Conservation (phyloP, 2,113 vertebrate species). For the Smithornis capensis region DNA sequence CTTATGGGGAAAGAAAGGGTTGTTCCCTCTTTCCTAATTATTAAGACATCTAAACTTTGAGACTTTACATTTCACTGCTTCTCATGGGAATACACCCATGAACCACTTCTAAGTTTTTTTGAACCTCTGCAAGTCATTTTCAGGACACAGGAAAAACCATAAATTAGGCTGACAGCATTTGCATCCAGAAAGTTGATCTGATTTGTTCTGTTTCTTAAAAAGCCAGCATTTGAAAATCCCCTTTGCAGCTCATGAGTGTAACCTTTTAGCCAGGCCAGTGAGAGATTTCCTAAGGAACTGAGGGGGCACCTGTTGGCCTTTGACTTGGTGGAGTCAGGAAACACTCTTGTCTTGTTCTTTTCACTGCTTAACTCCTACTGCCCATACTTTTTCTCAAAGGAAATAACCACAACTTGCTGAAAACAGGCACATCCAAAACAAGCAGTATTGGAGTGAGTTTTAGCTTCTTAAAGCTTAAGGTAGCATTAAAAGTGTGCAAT, state of each 20-base stretch:
- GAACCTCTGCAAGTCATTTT: constrained; percentile 27
- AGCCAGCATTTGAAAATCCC: constrained; percentile 10
- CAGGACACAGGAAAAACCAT: neutral
- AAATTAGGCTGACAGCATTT: constrained; percentile 15
- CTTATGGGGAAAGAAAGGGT: neutral
- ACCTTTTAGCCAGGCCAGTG: constrained; percentile 16
- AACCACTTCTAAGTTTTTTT: constrained; percentile 5
- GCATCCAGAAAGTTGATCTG: constrained; percentile 19
- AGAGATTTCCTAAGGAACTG: neutral
- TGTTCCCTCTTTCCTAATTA: neutral
- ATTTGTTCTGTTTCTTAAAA: constrained; percentile 23
- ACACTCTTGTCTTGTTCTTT: neutral
- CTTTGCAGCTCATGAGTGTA: neutral
- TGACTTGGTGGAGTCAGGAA: neutral
- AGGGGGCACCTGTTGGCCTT: constrained; percentile 50
- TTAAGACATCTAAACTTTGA: constrained; percentile 17
- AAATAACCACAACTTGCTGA: neutral
- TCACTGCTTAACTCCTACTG: neutral
- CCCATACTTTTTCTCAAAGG: neutral
- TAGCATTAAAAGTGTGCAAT: neutral
- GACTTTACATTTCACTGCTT: neutral
- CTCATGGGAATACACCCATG: neutral
- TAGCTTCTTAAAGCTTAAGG: neutral
- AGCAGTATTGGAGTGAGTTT: neutral
- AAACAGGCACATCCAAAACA: neutral